phyloP scores from a whole-genome alignment of 2,888 invertebrate species.

The Standfussiana lucernea region DNA sequence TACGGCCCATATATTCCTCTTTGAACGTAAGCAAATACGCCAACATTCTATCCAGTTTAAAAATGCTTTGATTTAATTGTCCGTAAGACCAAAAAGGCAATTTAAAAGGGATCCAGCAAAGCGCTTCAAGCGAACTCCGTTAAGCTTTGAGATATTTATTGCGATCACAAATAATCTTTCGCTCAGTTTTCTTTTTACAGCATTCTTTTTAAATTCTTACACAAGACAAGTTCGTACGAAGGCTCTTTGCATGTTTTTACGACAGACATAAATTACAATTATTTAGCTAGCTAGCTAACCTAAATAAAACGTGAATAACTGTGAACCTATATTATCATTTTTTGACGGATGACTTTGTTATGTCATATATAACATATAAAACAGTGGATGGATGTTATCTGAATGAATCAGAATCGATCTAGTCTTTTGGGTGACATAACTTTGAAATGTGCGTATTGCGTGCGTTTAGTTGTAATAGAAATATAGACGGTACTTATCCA shows the following conservation, averaged over 20 bases:
- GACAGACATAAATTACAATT: slow-evolving; percentile 66
- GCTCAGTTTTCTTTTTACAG: slow-evolving; percentile 67
- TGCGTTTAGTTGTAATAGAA: too few species aligned
- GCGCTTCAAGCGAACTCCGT: slow-evolving; percentile 65
- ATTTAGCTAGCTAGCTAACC: slow-evolving; percentile 44
- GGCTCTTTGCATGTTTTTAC: slow-evolving; percentile 44
- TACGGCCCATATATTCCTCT: slow-evolving; percentile 50
- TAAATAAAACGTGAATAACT: slow-evolving; percentile 31
- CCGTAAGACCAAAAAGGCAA: slow-evolving; percentile 78
- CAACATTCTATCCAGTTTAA: slow-evolving; percentile 57
- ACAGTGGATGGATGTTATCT: slow-evolving; percentile 5
- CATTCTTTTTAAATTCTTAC: slow-evolving; percentile 73
- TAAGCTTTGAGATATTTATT: slow-evolving; percentile 81
- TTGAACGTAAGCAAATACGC: slow-evolving; percentile 52
- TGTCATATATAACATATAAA: slow-evolving; percentile 7
- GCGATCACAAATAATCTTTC: slow-evolving; percentile 80
- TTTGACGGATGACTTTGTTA: slow-evolving; percentile 25
- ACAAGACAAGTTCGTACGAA: slow-evolving; percentile 61
- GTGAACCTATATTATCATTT: slow-evolving; percentile 10
- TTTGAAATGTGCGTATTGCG: background rate
- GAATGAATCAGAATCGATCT: slow-evolving; percentile 35
- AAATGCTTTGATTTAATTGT: slow-evolving; percentile 76
- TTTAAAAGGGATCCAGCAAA: slow-evolving; percentile 72
- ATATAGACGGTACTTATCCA: too few species aligned
- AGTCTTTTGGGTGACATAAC: background rate